Evolutionary conservation across 2,888 invertebrate genomes (phyloP).

Genomic region (Alcis repandata): DNA sequence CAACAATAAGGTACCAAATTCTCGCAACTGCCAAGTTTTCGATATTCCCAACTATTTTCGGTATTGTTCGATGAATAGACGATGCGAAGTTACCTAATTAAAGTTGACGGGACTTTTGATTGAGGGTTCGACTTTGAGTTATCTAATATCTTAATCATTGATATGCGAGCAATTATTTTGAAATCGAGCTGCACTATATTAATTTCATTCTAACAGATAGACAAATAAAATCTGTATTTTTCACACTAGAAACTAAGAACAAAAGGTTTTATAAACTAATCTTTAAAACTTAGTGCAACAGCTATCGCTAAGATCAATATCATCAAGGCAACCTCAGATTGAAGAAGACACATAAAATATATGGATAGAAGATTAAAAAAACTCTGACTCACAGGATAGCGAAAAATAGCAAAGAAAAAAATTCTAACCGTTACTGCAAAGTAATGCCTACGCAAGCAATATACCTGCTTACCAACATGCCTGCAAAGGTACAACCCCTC

Average conservation of each 20-base stretch:
- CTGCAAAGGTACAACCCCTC: slow-evolving; percentile 12
- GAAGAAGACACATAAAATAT: too few relatives aligned
- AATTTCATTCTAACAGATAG: too few relatives aligned
- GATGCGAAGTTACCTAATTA: slow-evolving; percentile 26
- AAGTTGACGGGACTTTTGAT: slow-evolving; percentile 28
- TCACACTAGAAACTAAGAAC: too few relatives aligned
- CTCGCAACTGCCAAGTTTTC: slow-evolving; percentile 18
- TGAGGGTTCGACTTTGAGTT: slow-evolving; percentile 21
- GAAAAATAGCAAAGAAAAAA: not conserved
- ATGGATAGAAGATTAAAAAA: too few relatives aligned
- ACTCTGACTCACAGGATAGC: too few relatives aligned
- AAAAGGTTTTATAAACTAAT: too few relatives aligned
- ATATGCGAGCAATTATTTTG: slow-evolving; percentile 11
- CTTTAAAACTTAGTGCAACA: too few relatives aligned
- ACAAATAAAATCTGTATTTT: too few relatives aligned
- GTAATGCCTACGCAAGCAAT: not conserved
- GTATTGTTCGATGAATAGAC: slow-evolving; percentile 29
- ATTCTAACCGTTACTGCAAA: not conserved
- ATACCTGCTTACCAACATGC: not conserved
- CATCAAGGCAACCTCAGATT: too few relatives aligned
- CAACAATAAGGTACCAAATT: slow-evolving; percentile 14
- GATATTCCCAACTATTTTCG: slow-evolving; percentile 27
- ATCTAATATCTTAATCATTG: slow-evolving; percentile 13
- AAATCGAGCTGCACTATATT: too few relatives aligned
- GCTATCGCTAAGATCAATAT: too few relatives aligned